A percentile compares a stretch with the other conserved stretches of the same genome.
Evolutionary conservation across 1,140 invertebrate species (phyloP).

Genomic region (Temnothorax nylanderi): DNA sequence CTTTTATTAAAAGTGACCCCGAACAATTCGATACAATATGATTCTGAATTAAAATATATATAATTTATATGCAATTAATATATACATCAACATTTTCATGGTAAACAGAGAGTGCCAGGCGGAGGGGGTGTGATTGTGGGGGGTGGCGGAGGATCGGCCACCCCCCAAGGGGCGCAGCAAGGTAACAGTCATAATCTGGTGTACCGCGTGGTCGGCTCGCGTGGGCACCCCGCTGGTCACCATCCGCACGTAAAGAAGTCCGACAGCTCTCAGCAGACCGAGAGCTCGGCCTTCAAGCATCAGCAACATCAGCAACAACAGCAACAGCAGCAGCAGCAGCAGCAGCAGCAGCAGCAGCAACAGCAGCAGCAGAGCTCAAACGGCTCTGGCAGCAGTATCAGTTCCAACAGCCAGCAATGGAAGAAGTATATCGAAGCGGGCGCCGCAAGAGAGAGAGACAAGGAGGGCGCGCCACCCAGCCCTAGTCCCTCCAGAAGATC

Average conservation of each 20-base stretch:
- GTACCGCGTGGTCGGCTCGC: constrained; percentile 85
- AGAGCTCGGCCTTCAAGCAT: constrained; percentile 86
- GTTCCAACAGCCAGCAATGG: constrained; percentile 86
- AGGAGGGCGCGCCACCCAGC: constrained; percentile 81
- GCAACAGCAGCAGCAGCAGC: constrained; percentile 75
- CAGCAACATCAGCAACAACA: constrained; percentile 80
- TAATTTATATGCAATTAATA: neutral
- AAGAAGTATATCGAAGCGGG: constrained; percentile 87
- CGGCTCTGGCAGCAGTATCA: constrained; percentile 77
- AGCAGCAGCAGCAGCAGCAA: constrained; percentile 71
- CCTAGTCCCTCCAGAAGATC: constrained; percentile 83
- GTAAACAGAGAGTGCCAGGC: constrained; percentile 81
- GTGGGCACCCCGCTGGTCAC: constrained; percentile 78
- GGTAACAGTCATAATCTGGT: constrained; percentile 80
- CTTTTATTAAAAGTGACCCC: neutral
- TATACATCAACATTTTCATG: constrained; percentile 8
- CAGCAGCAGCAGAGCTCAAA: constrained; percentile 67
- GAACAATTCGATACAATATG: constrained; percentile 2
- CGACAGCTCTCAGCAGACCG: constrained; percentile 87
- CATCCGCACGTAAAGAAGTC: constrained; percentile 86
- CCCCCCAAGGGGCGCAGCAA: constrained; percentile 83
- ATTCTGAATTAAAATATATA: constrained; percentile 7
- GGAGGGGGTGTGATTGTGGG: constrained; percentile 83
- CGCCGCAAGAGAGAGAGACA: constrained; percentile 82
- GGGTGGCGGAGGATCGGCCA: constrained; percentile 83